Evolutionary conservation across 1,140 invertebrate species (phyloP), one percentile per base, ranked within the genome.

Genomic region (Bombus sibiricus): DNA sequence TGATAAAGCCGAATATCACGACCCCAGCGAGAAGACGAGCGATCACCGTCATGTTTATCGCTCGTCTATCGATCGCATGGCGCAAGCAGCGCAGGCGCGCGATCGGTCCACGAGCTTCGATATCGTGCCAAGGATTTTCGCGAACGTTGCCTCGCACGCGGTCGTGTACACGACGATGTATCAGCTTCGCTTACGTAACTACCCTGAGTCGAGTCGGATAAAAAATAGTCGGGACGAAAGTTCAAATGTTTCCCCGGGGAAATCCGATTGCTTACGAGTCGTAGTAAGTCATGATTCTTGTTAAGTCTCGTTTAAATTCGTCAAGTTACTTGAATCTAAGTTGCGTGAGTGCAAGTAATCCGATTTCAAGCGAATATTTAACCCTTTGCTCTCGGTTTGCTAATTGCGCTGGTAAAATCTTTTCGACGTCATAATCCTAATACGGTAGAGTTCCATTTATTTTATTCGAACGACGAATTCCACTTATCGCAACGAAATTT

Each of bases 61-160:
- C 53, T 73, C 37, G 81, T 53, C 9, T 57, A 22, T n/a, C 57
- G 69, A 32, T 32, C 39, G 75, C 62, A 37, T 73, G 22, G 28
- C 72, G 68, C 64, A 25, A 22, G 28, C 64, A 41, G 64, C 39
- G 62, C 22, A 59, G 62, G 71, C 73, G 59, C 71, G 62, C 69
- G 25, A 72, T 41, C 69, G 37, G 28, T 72, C 6, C 28, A 69
- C 80, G 59, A 25, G n/a, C 68, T 39, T 13, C 66, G 83, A 77
- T 37, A 80, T 64, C 72, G 81, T 79, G 53, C 34, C 80, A 81
- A 78, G 86, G 84, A 84, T 86, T 66, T 68, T 72, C 68, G 10
- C 53, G 57, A 83, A 8, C 47, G 78, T 80, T 80, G 43, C 25
- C 78, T 80, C 64, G 41, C 57, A 37, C 72, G 25, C 72, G 72